These are phyloP conservation scores for Trogon melanurus DNA, from an alignment of 2,113 vertebrate genomes.

Conservation along the genomic window DNA sequence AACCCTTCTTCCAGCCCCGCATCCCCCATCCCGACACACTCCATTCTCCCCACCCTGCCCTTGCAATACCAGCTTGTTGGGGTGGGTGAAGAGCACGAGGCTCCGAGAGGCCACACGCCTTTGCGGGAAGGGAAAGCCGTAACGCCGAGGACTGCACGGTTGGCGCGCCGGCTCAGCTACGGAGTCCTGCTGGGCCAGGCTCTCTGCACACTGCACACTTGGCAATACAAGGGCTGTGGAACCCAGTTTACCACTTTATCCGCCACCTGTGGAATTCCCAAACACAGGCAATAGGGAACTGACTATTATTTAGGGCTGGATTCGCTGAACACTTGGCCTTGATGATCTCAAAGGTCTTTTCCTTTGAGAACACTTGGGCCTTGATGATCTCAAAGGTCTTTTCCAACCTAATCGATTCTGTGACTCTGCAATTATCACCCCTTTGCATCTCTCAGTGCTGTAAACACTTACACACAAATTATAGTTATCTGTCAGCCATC, in stretches of 20 bases:
- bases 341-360: too few relatives aligned
- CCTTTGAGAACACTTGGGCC: too few relatives aligned
- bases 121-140: too few relatives aligned
- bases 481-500: not conserved
- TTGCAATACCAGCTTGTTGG: not conserved
- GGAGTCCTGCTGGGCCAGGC: not conserved
- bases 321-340: too few relatives aligned
- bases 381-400: too few relatives aligned
- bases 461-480: not conserved
- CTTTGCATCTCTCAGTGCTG: not conserved
- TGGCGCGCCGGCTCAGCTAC: not conserved
- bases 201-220: not conserved
- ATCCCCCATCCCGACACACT: accelerated
- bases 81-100: not conserved
- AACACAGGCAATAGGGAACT: not conserved
- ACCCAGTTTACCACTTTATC: not conserved
- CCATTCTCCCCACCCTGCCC: accelerated
- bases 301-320: too few relatives aligned
- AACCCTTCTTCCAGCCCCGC: not conserved
- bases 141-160: accelerated
- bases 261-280: not conserved
- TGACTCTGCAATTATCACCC: not conserved
- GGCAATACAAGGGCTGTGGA: not conserved
- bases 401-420: too few relatives aligned
- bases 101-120: not conserved